Evolutionary conservation across 2,113 vertebrate species (phyloP).

Genomic region (Formicarius rufipectus): DNA sequence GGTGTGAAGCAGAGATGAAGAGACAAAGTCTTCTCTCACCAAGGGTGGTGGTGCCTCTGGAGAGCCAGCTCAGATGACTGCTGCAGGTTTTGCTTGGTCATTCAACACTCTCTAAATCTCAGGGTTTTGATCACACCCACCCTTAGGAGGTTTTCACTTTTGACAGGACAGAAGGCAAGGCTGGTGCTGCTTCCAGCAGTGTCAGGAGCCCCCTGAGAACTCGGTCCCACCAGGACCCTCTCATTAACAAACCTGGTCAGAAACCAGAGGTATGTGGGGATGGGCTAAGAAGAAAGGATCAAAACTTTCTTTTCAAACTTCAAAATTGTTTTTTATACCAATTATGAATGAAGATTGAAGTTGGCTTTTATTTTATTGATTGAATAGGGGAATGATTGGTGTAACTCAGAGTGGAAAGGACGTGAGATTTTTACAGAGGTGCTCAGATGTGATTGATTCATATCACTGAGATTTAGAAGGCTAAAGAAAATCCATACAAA

Average conservation of each 20-base stretch:
- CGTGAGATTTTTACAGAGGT: background rate
- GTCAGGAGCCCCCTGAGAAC: background rate
- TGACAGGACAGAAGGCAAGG: background rate
- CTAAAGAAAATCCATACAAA: slow-evolving; percentile 24
- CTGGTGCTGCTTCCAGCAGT: background rate
- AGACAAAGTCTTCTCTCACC: background rate
- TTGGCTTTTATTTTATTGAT: slow-evolving; percentile 25
- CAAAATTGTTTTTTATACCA: background rate
- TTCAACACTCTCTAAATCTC: background rate
- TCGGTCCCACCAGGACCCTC: background rate
- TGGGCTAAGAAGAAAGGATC: background rate
- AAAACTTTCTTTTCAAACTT: background rate
- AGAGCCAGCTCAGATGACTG: background rate
- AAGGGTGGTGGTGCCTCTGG: background rate
- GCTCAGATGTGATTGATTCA: background rate
- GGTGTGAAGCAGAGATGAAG: background rate
- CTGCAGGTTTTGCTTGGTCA: background rate
- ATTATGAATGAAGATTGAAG: background rate
- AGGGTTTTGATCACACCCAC: background rate
- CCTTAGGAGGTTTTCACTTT: background rate
- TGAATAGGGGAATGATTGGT: background rate
- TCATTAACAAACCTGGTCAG: background rate
- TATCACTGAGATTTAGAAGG: background rate
- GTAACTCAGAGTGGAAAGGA: background rate
- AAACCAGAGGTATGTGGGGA: background rate